Evolutionary conservation across 2,888 invertebrate species (phyloP).

Genomic region (Yponomeuta cagnagella): DNA sequence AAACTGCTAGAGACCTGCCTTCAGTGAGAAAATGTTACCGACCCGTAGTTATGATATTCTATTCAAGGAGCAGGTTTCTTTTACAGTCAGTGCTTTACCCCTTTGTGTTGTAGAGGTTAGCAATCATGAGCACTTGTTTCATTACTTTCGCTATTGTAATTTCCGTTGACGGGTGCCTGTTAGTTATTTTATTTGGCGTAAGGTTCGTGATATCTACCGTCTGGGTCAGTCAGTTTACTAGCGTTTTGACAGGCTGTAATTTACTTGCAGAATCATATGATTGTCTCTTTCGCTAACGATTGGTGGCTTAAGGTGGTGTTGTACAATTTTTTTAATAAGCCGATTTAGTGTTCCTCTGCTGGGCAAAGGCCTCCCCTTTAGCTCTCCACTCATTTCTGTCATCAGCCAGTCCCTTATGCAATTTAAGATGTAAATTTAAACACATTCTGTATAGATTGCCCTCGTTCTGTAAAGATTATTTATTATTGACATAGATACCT

Average conservation of each 20-base stretch:
- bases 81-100: not conserved
- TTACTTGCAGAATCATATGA: not conserved
- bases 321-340: too few species aligned
- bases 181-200: not conserved
- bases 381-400: too few species aligned
- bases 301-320: not conserved
- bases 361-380: too few species aligned
- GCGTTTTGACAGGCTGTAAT: not conserved
- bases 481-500: too few species aligned
- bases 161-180: not conserved
- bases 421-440: too few species aligned
- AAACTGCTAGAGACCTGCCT: not conserved
- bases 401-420: too few species aligned
- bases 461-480: too few species aligned
- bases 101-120: not conserved
- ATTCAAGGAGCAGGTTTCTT: conserved; percentile 1
- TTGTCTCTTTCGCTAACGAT: not conserved
- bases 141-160: conserved; percentile 1
- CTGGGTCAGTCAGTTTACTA: not conserved
- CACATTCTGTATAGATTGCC: too few species aligned
- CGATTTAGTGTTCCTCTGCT: too few species aligned
- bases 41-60: not conserved
- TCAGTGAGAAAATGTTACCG: not conserved
- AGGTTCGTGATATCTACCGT: not conserved
- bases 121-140: conserved; percentile 3